A percentile compares a stretch with the other conserved stretches of the same genome.
Conservation (phyloP, 2,888 invertebrate species). For the Acanthopleura granulata region DNA sequence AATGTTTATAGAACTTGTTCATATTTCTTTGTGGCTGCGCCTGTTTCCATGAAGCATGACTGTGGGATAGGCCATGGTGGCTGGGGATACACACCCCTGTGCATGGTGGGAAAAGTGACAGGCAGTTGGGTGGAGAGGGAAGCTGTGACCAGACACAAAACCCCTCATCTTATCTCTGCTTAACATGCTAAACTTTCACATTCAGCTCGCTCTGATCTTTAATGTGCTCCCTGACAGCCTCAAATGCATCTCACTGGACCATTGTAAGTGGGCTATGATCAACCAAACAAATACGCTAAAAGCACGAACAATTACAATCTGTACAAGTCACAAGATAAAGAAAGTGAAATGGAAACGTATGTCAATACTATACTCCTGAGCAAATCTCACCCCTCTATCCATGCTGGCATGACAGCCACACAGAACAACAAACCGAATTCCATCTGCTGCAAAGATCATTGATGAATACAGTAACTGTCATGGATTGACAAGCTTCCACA, state of each 20-base stretch:
- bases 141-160: constrained; percentile 1
- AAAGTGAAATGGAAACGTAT: neutral
- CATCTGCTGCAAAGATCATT: no score
- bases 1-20: neutral
- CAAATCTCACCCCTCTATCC: no score
- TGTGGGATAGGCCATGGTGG: neutral
- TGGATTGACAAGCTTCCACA: no score
- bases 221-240: neutral
- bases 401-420: no score
- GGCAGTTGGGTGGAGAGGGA: neutral
- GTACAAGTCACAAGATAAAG: constrained; percentile 4
- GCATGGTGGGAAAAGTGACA: neutral
- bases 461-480: no score
- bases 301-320: constrained; percentile 7
- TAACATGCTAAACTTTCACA: neutral
- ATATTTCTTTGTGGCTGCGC: neutral
- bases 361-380: neutral
- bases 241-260: neutral
- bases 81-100: neutral
- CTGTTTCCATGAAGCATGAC: neutral
- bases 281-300: neutral
- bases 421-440: no score
- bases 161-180: neutral
- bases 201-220: neutral
- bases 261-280: neutral